Conservation (phyloP, 1,140 invertebrate species). For the Diorhabda sublineata region DNA sequence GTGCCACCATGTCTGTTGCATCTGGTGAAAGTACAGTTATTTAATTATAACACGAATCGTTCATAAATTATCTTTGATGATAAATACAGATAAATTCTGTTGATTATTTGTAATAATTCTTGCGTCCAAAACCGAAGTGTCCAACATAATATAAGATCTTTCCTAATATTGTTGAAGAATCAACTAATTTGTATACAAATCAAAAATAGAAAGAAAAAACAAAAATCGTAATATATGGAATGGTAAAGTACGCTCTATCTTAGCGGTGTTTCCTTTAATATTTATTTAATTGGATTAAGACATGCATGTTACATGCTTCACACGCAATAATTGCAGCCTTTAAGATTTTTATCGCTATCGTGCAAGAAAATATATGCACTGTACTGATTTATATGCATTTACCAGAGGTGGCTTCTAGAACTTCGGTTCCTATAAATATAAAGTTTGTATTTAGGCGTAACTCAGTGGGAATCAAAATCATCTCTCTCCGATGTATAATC, state of each 20-base stretch:
- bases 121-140: too few species aligned
- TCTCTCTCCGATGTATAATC: too few species aligned
- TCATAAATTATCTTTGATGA: too few species aligned
- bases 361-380: constrained; percentile 1
- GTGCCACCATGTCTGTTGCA: not conserved
- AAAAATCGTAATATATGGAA: not conserved
- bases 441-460: not conserved
- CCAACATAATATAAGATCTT: too few species aligned
- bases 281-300: constrained; percentile 14
- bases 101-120: too few species aligned
- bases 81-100: too few species aligned
- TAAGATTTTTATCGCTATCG: constrained; percentile 9
- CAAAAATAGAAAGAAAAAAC: not conserved
- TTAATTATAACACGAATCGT: not conserved
- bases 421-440: not conserved
- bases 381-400: constrained; percentile 2
- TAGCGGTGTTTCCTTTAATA: constrained; percentile 3
- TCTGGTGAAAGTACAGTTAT: constrained; percentile 1
- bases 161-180: too few species aligned
- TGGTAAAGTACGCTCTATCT: not conserved
- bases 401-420: not conserved
- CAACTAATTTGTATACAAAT: too few species aligned
- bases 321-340: constrained; percentile 8
- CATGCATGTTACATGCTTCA: constrained; percentile 4
- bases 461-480: too few species aligned